Base-by-base conservation (phyloP, 2,797 vertebrate genomes). In the Schizopygopsis malacanthus region DNA sequence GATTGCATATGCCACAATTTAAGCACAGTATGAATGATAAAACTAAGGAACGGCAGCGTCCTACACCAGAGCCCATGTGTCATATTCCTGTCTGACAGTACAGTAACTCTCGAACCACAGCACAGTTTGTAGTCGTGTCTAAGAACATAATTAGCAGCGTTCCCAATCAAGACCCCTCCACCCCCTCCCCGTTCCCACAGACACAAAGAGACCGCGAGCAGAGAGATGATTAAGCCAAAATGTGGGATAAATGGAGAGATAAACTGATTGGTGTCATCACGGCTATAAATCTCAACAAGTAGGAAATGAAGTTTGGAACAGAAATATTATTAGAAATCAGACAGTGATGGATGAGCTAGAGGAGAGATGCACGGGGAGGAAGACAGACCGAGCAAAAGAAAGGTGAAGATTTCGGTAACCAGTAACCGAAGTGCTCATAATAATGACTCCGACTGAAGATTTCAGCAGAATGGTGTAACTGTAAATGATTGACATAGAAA, bases 321-420 rank as follows among this genome's bases (percentile, higher is more conserved):
- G 93, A 95, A 96, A 96, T 96, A 95, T 94, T 95, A 96, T 96
- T 96, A 95, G 93, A 95, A 96, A 96, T 92, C 93, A 95, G 96
- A 96, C 96, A 96, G 95, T 96, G 96, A 96, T 95, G 93, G 94
- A 96, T 86, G 96, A 95, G 93, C 90, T 88, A 90, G 89, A 87
- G 86, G 92, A 91, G 81, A 85, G 63, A 81, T 18, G 70, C 78
- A 75, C 65, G 88, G 90, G 87, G 90, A 86, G 88, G 86, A 45
- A 56, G 71, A 78, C 83, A 50, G 86, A 81, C 86, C 72, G 79
- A 86, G 65, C 85, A 43, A 52, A 61, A 54, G 11, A 61, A 56
- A 52, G 50, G 13, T 37, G 70, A 70, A 63, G 3, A 72, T 78
- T 72, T 67, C 37, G 4, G 39, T 41, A 67, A 69, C 28, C 79